Evolutionary conservation across 2,113 vertebrate species (phyloP).

Genomic region (Trachemys scripta): DNA sequence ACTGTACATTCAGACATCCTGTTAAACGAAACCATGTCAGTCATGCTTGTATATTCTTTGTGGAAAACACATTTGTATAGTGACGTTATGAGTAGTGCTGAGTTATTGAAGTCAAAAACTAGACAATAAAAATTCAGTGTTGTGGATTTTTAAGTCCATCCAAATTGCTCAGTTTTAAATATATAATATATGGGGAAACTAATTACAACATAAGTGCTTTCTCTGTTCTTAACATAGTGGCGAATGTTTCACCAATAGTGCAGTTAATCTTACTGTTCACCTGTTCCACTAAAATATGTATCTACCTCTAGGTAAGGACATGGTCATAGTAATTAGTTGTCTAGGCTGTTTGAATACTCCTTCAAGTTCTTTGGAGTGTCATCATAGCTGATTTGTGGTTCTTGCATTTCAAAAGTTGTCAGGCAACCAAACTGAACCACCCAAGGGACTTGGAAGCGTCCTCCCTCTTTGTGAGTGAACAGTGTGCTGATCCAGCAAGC

Average conservation of each 20-base stretch:
- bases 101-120: neutral
- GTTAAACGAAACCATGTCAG: neutral
- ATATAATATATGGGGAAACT: rapidly evolving
- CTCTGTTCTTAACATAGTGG: neutral
- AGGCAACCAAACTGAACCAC: neutral
- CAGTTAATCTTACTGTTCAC: neutral
- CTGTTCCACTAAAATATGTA: rapidly evolving
- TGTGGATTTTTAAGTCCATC: neutral
- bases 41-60: neutral
- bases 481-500: neutral
- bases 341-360: neutral
- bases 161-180: neutral
- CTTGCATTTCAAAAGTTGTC: neutral
- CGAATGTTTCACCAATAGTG: neutral
- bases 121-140: neutral
- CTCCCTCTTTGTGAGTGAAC: neutral
- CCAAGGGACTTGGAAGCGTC: neutral
- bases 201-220: neutral
- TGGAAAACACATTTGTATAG: neutral
- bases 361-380: neutral
- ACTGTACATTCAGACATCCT: neutral
- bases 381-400: neutral
- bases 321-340: neutral
- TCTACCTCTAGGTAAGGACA: neutral
- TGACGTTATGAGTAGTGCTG: neutral